These are phyloP conservation scores for Falco biarmicus DNA, from an alignment of 2,797 vertebrate species.

Conservation along the genomic window DNA sequence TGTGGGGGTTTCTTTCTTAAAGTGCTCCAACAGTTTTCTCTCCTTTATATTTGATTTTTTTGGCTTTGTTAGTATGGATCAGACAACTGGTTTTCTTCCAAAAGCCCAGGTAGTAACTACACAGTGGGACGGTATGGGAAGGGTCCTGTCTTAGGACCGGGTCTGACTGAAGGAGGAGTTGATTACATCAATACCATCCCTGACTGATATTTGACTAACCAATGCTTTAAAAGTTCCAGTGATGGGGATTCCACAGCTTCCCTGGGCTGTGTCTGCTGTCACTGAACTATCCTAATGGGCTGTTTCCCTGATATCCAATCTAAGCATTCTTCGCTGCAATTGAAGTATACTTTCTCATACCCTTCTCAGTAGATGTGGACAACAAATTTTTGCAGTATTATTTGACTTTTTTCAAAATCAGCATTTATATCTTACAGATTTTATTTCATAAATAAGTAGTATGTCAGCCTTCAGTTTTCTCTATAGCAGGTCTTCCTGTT, in stretches of 20 bases:
- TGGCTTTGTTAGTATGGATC: neutral
- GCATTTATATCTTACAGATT: neutral
- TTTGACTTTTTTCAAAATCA: neutral
- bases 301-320: neutral
- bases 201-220: neutral
- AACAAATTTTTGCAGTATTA: neutral
- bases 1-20: neutral
- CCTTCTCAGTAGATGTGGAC: neutral
- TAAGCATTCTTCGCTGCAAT: neutral
- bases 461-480: neutral
- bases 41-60: neutral
- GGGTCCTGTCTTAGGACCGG: neutral
- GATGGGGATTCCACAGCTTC: neutral
- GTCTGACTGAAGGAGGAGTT: neutral
- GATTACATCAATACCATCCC: neutral
- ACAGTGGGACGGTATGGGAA: neutral
- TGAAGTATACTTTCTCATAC: neutral
- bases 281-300: neutral
- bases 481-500: neutral
- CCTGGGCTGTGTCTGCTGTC: accelerated
- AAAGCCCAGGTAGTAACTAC: neutral
- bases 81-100: neutral
- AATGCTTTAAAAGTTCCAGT: neutral
- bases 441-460: neutral
- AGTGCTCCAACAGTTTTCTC: neutral